A percentile compares a stretch with the other conserved stretches of the same genome.
Conservation (phyloP, 2,113 vertebrate species). For the Plotosus lineatus region DNA sequence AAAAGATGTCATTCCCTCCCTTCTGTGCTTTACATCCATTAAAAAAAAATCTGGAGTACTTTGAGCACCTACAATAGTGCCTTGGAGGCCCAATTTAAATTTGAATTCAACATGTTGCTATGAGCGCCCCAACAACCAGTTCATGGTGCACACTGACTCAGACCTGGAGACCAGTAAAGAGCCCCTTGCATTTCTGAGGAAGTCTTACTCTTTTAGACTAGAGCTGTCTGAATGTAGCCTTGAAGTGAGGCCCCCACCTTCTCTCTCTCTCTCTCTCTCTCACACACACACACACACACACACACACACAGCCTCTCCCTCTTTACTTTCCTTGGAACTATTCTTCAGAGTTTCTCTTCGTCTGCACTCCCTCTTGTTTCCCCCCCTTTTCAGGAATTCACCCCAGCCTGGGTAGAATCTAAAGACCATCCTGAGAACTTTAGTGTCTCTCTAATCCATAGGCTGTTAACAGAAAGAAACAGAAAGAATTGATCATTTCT, state of each 20-base stretch:
- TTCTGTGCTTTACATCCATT: constrained; percentile 43
- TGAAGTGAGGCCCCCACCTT: constrained; percentile 57
- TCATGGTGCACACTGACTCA: constrained; percentile 49
- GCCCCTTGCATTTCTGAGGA: constrained; percentile 69
- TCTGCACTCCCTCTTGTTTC: constrained; percentile 34
- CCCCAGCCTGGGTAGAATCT: constrained; percentile 8
- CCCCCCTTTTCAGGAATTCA: constrained; percentile 36
- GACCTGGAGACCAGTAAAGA: constrained; percentile 66
- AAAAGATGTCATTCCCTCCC: constrained; percentile 55
- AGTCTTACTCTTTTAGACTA: constrained; percentile 68
- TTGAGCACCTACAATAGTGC: constrained; percentile 47
- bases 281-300: constrained; percentile 5
- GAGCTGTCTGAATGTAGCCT: constrained; percentile 69
- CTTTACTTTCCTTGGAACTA: constrained; percentile 24
- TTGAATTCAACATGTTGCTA: constrained; percentile 66
- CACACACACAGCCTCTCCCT: constrained; percentile 35
- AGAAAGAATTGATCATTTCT: neutral
- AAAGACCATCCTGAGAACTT: constrained; percentile 40
- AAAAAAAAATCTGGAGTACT: constrained; percentile 53
- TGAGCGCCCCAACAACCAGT: constrained; percentile 62
- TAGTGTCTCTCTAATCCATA: neutral
- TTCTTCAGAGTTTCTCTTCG: constrained; percentile 29
- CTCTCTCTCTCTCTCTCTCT: constrained; percentile 20
- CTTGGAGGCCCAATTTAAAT: constrained; percentile 69
- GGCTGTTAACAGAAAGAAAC: constrained; percentile 3